A percentile compares a stretch with the other conserved stretches of the same genome.
These are phyloP conservation scores for Fratercula arctica DNA, from an alignment of 2,797 vertebrate genomes.

Conservation along the genomic window DNA sequence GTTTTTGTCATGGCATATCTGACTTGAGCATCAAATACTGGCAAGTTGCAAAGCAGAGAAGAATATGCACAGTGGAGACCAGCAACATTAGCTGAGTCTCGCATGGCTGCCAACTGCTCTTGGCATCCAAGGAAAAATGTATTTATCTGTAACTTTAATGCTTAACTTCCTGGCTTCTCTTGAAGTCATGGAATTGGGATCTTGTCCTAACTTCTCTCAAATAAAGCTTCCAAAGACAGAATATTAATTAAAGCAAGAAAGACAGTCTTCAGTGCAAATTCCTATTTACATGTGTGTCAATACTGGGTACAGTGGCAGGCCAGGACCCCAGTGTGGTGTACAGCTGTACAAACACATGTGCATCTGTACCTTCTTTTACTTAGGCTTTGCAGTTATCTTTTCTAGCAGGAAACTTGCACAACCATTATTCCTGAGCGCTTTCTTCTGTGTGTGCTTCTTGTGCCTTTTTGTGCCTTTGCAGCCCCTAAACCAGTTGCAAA, in stretches of 20 bases:
- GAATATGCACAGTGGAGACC: background rate
- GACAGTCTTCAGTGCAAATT: background rate
- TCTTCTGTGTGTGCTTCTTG: background rate
- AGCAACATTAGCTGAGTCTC: background rate
- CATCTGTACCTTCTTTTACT: background rate
- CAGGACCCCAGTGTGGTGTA: background rate
- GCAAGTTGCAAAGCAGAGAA: background rate
- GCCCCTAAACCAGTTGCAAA: background rate
- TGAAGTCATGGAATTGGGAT: background rate
- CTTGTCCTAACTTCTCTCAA: background rate
- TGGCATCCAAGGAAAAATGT: background rate
- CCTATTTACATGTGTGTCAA: rapidly evolving
- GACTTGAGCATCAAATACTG: background rate
- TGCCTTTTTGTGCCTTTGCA: background rate
- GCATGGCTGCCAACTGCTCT: background rate
- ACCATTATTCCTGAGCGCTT: rapidly evolving
- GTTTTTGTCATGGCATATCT: background rate
- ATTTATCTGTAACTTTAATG: background rate
- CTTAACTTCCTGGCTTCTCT: background rate
- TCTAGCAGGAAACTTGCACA: background rate
- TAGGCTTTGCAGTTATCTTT: background rate
- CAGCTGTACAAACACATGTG: background rate
- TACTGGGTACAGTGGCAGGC: background rate
- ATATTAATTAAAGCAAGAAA: background rate
- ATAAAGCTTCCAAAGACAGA: background rate